These are phyloP conservation scores for Yoshiicerus persimilis DNA, from an alignment of 1,140 invertebrate genomes.

Conservation along the genomic window DNA sequence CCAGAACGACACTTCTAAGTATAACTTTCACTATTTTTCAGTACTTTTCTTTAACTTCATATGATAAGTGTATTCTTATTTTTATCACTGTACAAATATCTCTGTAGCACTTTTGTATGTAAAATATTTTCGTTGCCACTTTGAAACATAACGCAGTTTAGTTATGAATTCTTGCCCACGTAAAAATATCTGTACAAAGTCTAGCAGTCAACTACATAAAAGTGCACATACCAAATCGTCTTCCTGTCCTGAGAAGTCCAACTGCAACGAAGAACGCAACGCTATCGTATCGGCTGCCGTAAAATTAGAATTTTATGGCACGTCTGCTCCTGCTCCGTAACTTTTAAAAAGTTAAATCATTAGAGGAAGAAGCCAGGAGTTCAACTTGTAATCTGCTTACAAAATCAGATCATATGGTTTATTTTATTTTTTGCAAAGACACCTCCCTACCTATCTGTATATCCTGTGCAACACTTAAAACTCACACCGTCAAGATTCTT, in stretches of 20 bases:
- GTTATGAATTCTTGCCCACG: neutral
- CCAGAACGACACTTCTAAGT: too few species aligned
- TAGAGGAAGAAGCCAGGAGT: neutral
- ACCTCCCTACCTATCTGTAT: neutral
- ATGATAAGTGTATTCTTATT: too few species aligned
- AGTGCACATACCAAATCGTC: neutral
- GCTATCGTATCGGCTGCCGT: neutral
- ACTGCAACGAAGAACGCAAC: neutral
- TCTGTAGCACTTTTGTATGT: neutral
- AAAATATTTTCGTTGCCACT: neutral
- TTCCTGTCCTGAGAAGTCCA: neutral
- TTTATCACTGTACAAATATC: too few species aligned
- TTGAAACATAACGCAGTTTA: neutral
- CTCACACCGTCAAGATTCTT: neutral
- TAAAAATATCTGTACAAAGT: neutral
- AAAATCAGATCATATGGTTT: neutral
- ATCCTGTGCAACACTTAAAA: neutral
- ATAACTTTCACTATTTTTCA: too few species aligned
- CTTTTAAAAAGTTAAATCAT: neutral
- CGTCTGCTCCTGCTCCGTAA: slow-evolving; percentile 13
- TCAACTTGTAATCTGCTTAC: neutral
- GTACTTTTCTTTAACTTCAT: too few species aligned
- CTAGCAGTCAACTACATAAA: neutral
- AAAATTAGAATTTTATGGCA: slow-evolving; percentile 23
- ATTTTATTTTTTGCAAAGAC: neutral